Base-by-base conservation (phyloP, 2,797 vertebrate genomes). In the Oryzias dopingdopingensis region DNA sequence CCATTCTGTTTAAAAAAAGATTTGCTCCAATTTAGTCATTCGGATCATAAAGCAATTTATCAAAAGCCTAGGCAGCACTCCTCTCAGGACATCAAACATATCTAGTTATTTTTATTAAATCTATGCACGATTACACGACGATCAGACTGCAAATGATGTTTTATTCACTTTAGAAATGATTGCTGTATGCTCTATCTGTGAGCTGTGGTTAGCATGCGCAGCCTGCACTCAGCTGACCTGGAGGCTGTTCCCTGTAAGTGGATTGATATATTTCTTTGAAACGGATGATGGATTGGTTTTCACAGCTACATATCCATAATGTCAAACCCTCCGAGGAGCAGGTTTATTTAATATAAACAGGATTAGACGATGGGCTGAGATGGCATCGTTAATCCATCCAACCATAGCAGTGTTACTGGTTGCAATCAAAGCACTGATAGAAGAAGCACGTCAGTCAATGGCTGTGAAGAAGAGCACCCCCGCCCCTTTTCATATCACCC, bases 151-250 rank as follows among this genome's bases (percentile, higher is more conserved):
- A 37, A 37, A 37, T 37, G 10, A 37, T 37, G 12, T 37, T 37
- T 37, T 37, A 37, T 37, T 37, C 32, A 37, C 32, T 37, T 37
- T 37, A 12, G 10, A 41, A 50, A 53, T 49, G 32, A 65, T 43
- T 63, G 0, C 42, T 63, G 52, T 40, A 26, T 59, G n/a, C 1
- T 29, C 49, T 24, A 20, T 37, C 7, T 44, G 23, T 18, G 18
- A 40, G 23, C 46, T 23, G 26, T 59, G 32, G 45, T 60, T 53
- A 6, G 32, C 41, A 42, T 32, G 22, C 37, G 49, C n/a, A 20
- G 24, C 51, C 23, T 40, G n/a, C 14, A 54, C 70, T 69, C 44
- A 52, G 20, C 46, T 55, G 47, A 58, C 49, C 60, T 62, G 42
- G 17, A 46, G 40, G 14, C 45, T 55, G 22, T 42, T 49, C 40